phyloP scores from a whole-genome alignment of 2,797 vertebrate genomes.

The Steatocranus sp. region DNA sequence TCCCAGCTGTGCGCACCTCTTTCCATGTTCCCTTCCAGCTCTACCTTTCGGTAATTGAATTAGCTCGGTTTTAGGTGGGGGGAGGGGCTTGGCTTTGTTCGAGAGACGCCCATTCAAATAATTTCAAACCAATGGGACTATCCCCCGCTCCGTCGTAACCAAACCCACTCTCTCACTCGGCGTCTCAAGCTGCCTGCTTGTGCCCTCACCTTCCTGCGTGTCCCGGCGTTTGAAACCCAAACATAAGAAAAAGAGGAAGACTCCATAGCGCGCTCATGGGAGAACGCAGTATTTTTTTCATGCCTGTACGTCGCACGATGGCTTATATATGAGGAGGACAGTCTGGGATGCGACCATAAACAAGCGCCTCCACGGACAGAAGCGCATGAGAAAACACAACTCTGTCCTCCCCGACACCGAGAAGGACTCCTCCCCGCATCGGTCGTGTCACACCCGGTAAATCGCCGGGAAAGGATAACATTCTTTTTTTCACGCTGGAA shows the following conservation, averaged over 20 bases:
- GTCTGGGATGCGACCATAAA: constrained; percentile 65
- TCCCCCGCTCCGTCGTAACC: constrained; percentile 72
- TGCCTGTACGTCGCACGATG: constrained; percentile 32
- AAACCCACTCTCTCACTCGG: constrained; percentile 70
- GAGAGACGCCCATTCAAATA: constrained; percentile 76
- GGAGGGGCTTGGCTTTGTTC: constrained; percentile 71
- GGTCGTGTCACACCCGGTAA: constrained; percentile 60
- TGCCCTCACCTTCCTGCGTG: constrained; percentile 59
- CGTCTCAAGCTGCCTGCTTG: constrained; percentile 73
- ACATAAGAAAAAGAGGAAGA: constrained; percentile 60
- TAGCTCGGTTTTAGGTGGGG: constrained; percentile 79
- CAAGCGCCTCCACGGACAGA: constrained; percentile 56
- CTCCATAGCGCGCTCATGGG: constrained; percentile 64
- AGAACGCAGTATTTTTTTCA: constrained; percentile 41
- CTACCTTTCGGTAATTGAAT: constrained; percentile 83
- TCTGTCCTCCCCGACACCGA: constrained; percentile 47
- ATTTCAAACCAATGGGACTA: constrained; percentile 80
- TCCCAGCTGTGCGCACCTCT: constrained; percentile 35
- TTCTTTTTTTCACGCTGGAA: constrained; percentile 2
- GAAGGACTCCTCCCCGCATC: constrained; percentile 70
- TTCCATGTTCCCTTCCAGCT: constrained; percentile 45
- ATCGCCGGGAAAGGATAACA: constrained; percentile 44
- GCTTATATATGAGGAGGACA: constrained; percentile 67
- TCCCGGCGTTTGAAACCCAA: constrained; percentile 64
- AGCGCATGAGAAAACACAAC: constrained; percentile 52